Evolutionary conservation across 2,888 invertebrate species (phyloP), one percentile per base, ranked within the genome.

Genomic region (Pedicia rivosa): DNA sequence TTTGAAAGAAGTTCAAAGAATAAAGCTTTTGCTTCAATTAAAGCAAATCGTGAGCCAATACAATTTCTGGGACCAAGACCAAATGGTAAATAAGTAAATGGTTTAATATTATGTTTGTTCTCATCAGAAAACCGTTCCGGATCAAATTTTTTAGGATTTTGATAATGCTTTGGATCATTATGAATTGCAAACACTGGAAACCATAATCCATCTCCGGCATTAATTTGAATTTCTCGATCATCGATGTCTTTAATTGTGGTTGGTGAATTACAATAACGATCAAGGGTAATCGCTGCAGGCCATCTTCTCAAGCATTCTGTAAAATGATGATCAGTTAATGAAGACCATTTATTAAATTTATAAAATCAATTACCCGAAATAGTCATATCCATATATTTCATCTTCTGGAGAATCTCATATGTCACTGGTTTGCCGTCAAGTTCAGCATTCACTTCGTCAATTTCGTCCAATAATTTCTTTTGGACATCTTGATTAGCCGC

Each of bases 11-110:
- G 14, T 27, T 39, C n/a, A 19, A 36, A 39, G 4, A 39, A 14
- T 3, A 39, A 24, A 6, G 39, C 33, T 25, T 39, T 39, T 4
- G 22, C 17, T 24, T 39, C 36, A 36, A 39, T 36, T 20, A 39
- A 28, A n/a, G 39, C 40, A 35, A 37, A 35, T 9, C 38, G 14
- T 5, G 34, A 40, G 4, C 72, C 76, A 36, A 76, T 69, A 45
- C 76, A 76, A 48, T 65, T 71, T 39, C 74, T 63, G 2, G 68
- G 74, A 3, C 76, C 76, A 2, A 59, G 25, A 2, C 71, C 73
- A 37, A 72, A 73, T 1, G 72, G 70, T 44, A 65, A 44, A 42
- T 66, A 70, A 0, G 63, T 52, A 29, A 60, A 62, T 1, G 62
- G 60, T 10, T 56, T 46, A 12, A 66, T 64, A n/a, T 59, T 59